Evolutionary conservation across 1,140 invertebrate species (phyloP).

Genomic region (Charaxes varanes): DNA sequence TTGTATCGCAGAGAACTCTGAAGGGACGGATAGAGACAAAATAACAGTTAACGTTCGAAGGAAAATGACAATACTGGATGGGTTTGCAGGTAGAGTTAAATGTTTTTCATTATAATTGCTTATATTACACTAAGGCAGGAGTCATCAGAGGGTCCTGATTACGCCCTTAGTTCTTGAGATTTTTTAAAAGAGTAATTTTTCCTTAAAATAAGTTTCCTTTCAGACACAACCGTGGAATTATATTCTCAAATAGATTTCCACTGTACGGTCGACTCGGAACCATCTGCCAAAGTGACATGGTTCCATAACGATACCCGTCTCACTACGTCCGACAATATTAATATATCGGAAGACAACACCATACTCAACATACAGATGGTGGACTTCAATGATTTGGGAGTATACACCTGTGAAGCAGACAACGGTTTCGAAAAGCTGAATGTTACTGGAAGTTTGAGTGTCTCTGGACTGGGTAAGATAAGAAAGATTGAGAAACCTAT

Average conservation of each 20-base stretch:
- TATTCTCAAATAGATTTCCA: constrained; percentile 41
- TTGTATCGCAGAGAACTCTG: constrained; percentile 50
- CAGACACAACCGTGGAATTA: constrained; percentile 48
- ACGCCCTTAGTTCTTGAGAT: too few species aligned
- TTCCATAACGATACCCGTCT: constrained; percentile 41
- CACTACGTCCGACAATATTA: constrained; percentile 18
- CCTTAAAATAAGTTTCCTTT: constrained; percentile 24
- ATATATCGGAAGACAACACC: constrained; percentile 26
- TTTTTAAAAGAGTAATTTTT: too few species aligned
- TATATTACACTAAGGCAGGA: too few species aligned
- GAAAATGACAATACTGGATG: constrained; percentile 35
- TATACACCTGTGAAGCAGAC: constrained; percentile 41
- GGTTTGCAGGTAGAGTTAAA: constrained; percentile 36
- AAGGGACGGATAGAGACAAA: constrained; percentile 41
- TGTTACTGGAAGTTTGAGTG: constrained; percentile 30
- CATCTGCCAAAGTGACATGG: constrained; percentile 37
- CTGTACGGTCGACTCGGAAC: constrained; percentile 37
- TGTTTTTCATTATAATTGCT: constrained; percentile 2
- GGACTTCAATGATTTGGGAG: constrained; percentile 41
- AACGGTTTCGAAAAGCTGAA: constrained; percentile 43
- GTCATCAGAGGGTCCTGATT: too few species aligned
- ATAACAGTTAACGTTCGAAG: constrained; percentile 34
- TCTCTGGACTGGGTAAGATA: constrained; percentile 43
- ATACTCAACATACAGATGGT: constrained; percentile 31
- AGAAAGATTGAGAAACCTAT: too few species aligned